Percentiles rank a stretch among this genome's conserved stretches.
phyloP scores from a whole-genome alignment of 2,888 invertebrate genomes.

The Lasioglossum figueresi region DNA sequence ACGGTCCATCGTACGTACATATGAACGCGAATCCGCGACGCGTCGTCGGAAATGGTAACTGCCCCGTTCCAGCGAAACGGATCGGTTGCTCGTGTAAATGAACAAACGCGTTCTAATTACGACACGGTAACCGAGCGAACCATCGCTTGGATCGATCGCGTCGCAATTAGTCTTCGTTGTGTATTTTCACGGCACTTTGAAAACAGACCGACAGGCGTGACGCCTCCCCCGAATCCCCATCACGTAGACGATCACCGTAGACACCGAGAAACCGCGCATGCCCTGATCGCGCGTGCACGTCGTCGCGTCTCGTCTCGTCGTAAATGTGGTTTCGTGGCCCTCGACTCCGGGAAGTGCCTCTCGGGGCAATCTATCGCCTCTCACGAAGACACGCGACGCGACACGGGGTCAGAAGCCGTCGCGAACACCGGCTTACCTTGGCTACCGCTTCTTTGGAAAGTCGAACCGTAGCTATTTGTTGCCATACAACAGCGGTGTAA shows the following conservation, averaged over 20 bases:
- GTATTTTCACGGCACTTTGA: slow-evolving; percentile 13
- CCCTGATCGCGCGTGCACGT: neutral
- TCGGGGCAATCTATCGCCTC: neutral
- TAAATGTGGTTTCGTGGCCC: neutral
- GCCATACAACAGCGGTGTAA: neutral
- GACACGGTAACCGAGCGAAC: neutral
- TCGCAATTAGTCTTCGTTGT: slow-evolving; percentile 38
- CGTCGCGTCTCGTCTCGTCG: no score
- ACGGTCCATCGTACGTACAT: no score
- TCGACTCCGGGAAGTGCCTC: neutral
- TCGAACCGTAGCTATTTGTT: neutral
- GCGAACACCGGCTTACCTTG: neutral
- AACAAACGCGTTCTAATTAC: slow-evolving; percentile 46
- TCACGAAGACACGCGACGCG: neutral
- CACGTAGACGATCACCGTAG: neutral
- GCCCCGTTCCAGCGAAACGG: neutral
- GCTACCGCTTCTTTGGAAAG: neutral
- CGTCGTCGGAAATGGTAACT: neutral
- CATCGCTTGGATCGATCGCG: slow-evolving; percentile 46
- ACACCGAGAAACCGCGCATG: neutral
- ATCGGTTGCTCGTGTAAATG: slow-evolving; percentile 9
- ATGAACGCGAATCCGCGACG: neutral
- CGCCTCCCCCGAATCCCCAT: neutral
- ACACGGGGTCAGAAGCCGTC: neutral
- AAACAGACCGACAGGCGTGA: neutral